Base-by-base conservation (phyloP, 2,888 invertebrate genomes). In the Dioctria rufipes region DNA sequence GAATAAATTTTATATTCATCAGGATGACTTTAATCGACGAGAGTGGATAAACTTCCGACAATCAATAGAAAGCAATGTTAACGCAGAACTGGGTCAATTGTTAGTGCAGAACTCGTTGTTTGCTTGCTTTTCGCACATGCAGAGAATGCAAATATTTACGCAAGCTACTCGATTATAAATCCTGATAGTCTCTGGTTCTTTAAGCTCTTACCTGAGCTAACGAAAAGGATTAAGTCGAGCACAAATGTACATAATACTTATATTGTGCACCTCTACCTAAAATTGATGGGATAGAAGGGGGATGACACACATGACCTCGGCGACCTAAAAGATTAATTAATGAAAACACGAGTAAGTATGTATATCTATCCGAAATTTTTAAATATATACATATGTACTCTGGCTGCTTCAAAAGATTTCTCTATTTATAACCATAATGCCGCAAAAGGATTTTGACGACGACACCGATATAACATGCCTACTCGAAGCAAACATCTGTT, bases 121-220 rank as follows among this genome's bases (percentile, higher is more conserved):
- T 25, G 25, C n/a, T 39, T 51, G 43, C 37, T 51, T 37, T 51
- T 69, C 51, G 39, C 49, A 69, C 69, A 51, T 51, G 69, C 25
- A 54, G 49, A 69, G 37, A 46, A 43, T 51, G 49, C 51, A 69
- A 69, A 69, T 69, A 69, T 69, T 69, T 69, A 69, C 69, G 69
- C 69, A 69, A n/a, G 51, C 25, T 3, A 54, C 11, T 54, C 43
- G 69, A 69, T 69, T 69, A 51, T 49, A 69, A 69, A 54, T 54
- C 11, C 54, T n/a, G n/a, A 54, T 54, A 54, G 4, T 54, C 11
- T 54, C 9, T 25, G 25, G 25, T 25, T 25, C 25, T 25, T 2
- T 25, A 25, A 25, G 25, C 25, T 25, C 25, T 25, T 25, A 25
- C 25, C 25, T 25, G 2, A 25, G 25, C 25, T 25, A 25, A 25